phyloP scores from a whole-genome alignment of 2,888 invertebrate genomes.

The Tethea ocularis region DNA sequence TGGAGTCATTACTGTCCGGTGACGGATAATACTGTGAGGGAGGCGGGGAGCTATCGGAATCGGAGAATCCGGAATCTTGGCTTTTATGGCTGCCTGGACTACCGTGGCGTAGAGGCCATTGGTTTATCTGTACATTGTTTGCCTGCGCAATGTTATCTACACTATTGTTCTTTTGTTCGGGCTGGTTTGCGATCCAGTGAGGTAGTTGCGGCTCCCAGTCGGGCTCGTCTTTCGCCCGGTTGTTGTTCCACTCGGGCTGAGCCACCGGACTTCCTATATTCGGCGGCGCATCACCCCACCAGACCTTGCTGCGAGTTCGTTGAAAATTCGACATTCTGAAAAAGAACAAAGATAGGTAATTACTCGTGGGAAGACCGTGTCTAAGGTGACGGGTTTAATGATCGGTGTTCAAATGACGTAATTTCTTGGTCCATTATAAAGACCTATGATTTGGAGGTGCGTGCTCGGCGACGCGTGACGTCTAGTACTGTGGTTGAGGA shows the following conservation, averaged over 20 bases:
- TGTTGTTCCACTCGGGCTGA: conserved; percentile 60
- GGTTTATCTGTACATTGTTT: conserved; percentile 61
- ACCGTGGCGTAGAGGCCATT: conserved; percentile 77
- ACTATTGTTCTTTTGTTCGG: conserved; percentile 69
- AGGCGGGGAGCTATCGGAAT: conserved; percentile 87
- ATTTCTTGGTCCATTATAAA: conserved; percentile 69
- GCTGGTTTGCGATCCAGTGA: conserved; percentile 79
- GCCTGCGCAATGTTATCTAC: conserved; percentile 65
- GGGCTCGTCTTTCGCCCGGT: conserved; percentile 56
- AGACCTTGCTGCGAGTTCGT: conserved; percentile 87
- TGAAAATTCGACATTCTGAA: conserved; percentile 86
- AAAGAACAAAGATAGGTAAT: conserved; percentile 63
- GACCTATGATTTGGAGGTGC: conserved; percentile 57
- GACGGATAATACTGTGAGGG: conserved; percentile 71
- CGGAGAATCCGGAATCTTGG: conserved; percentile 92
- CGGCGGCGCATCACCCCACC: conserved; percentile 85
- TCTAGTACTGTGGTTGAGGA: conserved; percentile 47
- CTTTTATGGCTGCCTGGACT: conserved; percentile 88
- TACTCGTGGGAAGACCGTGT: conserved; percentile 68
- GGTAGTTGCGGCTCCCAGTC: conserved; percentile 81
- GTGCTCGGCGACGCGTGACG: conserved; percentile 65
- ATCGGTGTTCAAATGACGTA: conserved; percentile 69
- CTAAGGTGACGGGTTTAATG: conserved; percentile 63
- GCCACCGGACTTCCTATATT: conserved; percentile 73
- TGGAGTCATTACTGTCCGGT: conserved; percentile 58